A percentile compares a stretch with the other conserved stretches of the same genome.
phyloP scores from a whole-genome alignment of 2,113 vertebrate species.

The Leptosomus discolor region DNA sequence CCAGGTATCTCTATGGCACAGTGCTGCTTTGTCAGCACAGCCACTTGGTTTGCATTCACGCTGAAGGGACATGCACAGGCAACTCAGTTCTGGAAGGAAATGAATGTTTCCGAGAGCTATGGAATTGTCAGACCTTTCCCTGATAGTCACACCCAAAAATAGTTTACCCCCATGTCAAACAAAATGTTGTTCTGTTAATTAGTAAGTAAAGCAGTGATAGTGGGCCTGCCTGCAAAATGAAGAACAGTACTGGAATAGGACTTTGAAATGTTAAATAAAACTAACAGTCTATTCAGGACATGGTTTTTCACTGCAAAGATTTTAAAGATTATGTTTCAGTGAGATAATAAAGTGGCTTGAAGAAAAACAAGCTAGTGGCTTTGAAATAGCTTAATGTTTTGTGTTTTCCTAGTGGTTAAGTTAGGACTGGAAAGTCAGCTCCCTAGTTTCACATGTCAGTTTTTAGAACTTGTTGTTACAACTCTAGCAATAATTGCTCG shows the following conservation, averaged over 20 bases:
- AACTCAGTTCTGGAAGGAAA: neutral
- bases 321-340: neutral
- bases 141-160: neutral
- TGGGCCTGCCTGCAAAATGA: neutral
- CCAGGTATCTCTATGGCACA: neutral
- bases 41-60: accelerated
- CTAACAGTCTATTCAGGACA: neutral
- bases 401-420: neutral
- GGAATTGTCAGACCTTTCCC: neutral
- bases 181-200: neutral
- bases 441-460: neutral
- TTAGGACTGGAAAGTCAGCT: neutral
- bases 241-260: neutral
- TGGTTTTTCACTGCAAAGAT: neutral
- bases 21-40: neutral
- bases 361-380: neutral
- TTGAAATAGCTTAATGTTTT: neutral
- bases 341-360: neutral
- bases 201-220: neutral
- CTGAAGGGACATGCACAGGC: neutral
- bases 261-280: neutral
- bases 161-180: neutral
- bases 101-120: neutral
- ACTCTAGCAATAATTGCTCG: neutral
- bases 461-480: constrained; percentile 24